Base-by-base conservation (phyloP, 2,888 invertebrate species). In the Latrodectus elegans region DNA sequence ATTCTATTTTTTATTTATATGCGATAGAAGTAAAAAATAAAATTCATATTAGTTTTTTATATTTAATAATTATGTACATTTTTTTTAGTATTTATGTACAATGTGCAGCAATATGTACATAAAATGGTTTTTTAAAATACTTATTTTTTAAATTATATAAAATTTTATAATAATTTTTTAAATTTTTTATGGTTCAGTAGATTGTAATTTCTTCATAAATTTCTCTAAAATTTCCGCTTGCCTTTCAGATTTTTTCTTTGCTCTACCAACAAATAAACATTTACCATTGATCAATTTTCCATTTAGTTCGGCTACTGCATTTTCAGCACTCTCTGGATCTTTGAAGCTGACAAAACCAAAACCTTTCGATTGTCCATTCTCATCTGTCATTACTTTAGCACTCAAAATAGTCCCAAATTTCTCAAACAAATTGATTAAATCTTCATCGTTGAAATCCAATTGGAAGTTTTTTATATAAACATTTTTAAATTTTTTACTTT, bases 271-370 rank as follows among this genome's bases (percentile, higher is more conserved):
- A 93, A 97, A 99, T 91, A 99, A 93, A 52, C 89, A 83, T 89
- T 96, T 97, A 52, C 96, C 96, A 92, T 96, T 96, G 89, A 97
- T 94, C 92, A 97, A 97, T 92, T 96, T 97, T 67, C 96, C 97
- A 93, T 99, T 97, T 78, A 99, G 93, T 76, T 97, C 97, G 90
- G 95, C 95, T 17, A 98, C 97, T 89, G 99, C 99, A 91, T 95
- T 95, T 92, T 98, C 98, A 84, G 99, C 99, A 89, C 96, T 95
- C 92, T 98, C 98, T 38, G 99, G 96, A 91, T 97, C 97, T 92
- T 99, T 97, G 93, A 96, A 99, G 70, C 98, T 98, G 82, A 99
- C 99, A 94, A 99, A 99, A 53, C 99, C 99, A 93, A 99, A 99
- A 53, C 99, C 99, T 92, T 97, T 96, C 15, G 97, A 96, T 92